phyloP scores from a whole-genome alignment of 2,888 invertebrate species.

The Willowsia nigromaculata region DNA sequence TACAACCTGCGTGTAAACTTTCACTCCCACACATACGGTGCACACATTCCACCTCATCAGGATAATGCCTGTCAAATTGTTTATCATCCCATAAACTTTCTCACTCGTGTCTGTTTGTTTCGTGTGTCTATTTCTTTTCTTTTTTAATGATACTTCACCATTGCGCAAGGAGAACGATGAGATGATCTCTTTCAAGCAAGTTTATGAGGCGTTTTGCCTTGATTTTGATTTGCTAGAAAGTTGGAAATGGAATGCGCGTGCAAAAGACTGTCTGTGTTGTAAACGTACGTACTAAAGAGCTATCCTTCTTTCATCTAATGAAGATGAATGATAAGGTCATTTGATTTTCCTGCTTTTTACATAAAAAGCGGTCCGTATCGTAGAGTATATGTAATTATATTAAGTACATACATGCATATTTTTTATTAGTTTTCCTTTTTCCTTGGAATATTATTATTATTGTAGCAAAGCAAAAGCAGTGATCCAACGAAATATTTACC shows the following conservation, averaged over 20 bases:
- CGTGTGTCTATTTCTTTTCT: too few species aligned
- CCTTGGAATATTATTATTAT: background rate
- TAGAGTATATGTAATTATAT: background rate
- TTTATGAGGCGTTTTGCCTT: too few species aligned
- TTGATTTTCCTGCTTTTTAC: background rate
- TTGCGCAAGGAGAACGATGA: too few species aligned
- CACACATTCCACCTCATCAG: background rate
- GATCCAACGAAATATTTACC: too few species aligned
- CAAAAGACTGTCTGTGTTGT: background rate
- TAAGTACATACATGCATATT: background rate
- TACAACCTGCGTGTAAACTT: background rate
- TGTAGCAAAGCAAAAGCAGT: too few species aligned
- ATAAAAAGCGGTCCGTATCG: background rate
- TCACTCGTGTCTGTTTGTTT: background rate
- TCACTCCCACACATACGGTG: constrained; percentile 1
- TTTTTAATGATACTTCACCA: too few species aligned
- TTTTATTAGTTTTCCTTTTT: background rate
- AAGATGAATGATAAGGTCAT: constrained; percentile 4
- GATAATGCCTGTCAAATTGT: background rate
- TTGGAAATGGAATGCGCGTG: background rate
- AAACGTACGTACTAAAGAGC: too few species aligned
- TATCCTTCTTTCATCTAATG: background rate
- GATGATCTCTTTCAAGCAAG: too few species aligned
- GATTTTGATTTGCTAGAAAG: too few species aligned
- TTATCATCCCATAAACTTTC: background rate